Evolutionary conservation across 2,888 invertebrate genomes (phyloP).

Genomic region (Tolmerus cingulatus): DNA sequence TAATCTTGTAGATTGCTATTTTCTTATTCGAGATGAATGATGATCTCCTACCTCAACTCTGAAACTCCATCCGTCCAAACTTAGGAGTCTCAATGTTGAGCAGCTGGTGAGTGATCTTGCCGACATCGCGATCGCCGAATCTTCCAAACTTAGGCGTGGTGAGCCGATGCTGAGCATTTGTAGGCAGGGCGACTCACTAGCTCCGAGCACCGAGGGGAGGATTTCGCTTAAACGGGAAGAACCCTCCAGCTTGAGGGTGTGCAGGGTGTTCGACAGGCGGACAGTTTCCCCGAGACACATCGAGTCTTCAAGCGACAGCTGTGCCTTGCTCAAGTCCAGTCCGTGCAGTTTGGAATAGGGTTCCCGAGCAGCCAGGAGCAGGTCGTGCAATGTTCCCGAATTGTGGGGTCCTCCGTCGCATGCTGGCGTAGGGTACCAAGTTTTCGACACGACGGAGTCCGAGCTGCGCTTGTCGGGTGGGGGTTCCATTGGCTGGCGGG

Average conservation of each 20-base stretch:
- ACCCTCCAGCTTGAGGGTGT: slow-evolving; percentile 67
- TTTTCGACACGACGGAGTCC: slow-evolving; percentile 66
- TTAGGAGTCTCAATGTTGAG: slow-evolving; percentile 65
- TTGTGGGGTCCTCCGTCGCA: slow-evolving; percentile 63
- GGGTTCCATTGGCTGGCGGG: slow-evolving; percentile 64
- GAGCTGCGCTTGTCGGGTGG: slow-evolving; percentile 65
- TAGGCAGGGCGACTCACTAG: slow-evolving; percentile 66
- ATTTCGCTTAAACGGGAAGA: slow-evolving; percentile 67
- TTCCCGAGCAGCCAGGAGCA: slow-evolving; percentile 62
- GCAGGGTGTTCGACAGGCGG: slow-evolving; percentile 65
- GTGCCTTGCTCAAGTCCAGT: slow-evolving; percentile 68
- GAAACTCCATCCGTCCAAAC: slow-evolving; percentile 68
- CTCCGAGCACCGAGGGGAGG: slow-evolving; percentile 66
- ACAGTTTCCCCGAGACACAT: slow-evolving; percentile 68
- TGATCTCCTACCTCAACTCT: slow-evolving; percentile 65
- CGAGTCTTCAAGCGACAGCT: slow-evolving; percentile 66
- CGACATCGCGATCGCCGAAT: slow-evolving; percentile 60
- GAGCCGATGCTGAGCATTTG: slow-evolving; percentile 67
- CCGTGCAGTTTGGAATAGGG: slow-evolving; percentile 66
- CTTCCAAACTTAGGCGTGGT: slow-evolving; percentile 66
- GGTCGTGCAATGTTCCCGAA: slow-evolving; percentile 57
- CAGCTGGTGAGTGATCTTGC: slow-evolving; percentile 59
- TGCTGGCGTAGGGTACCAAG: slow-evolving; percentile 66
- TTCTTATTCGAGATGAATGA: neutral
- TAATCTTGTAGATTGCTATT: neutral